phyloP scores from a whole-genome alignment of 2,888 invertebrate species.

The Cosmorhoe ocellata region DNA sequence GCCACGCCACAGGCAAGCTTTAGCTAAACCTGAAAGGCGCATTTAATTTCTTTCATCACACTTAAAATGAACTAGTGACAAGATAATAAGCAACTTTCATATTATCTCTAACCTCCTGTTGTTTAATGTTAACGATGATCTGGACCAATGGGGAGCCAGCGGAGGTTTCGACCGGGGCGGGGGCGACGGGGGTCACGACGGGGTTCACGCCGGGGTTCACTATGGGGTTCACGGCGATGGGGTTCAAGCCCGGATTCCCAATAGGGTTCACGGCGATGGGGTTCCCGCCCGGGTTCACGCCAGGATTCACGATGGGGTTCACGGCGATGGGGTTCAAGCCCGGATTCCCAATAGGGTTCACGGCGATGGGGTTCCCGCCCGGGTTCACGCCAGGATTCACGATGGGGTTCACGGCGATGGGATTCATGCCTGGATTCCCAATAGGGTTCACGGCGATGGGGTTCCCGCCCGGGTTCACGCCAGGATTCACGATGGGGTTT shows the following conservation, averaged over 20 bases:
- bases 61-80: no score
- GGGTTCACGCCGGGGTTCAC: conserved; percentile 33
- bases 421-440: no score
- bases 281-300: conserved; percentile 28
- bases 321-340: conserved; percentile 30
- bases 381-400: conserved; percentile 34
- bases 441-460: background rate
- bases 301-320: conserved; percentile 33
- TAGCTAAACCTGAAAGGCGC: no score
- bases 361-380: background rate
- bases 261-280: background rate
- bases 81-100: no score
- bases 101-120: conserved; percentile 5
- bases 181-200: conserved; percentile 31
- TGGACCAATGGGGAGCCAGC: conserved; percentile 45
- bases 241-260: no score
- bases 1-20: no score
- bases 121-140: conserved; percentile 35
- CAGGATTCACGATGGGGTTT: conserved; percentile 33
- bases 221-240: conserved; percentile 20
- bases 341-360: background rate
- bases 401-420: conserved; percentile 35
- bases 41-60: no score
- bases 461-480: conserved; percentile 28
- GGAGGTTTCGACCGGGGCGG: conserved; percentile 32